These are phyloP conservation scores for Mormyrus iriodes DNA, from an alignment of 2,113 vertebrate species.

Conservation along the genomic window DNA sequence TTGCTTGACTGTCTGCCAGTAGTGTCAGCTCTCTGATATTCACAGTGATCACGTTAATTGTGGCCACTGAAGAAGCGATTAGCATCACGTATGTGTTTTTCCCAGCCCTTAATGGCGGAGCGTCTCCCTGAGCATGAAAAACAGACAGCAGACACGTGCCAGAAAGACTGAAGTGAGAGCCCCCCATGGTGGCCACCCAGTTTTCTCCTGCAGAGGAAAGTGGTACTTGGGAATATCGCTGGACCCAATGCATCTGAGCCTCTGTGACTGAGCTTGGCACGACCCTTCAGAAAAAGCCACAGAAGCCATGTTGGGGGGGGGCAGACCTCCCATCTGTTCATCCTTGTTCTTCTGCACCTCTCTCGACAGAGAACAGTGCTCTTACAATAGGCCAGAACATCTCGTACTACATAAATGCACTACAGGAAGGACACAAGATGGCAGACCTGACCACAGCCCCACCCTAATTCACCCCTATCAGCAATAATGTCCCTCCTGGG, in stretches of 20 bases:
- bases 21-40: neutral
- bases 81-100: neutral
- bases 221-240: neutral
- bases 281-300: neutral
- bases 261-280: neutral
- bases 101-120: neutral
- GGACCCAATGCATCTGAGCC: neutral
- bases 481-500: neutral
- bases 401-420: neutral
- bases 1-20: neutral
- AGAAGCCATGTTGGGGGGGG: neutral
- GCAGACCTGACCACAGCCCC: neutral
- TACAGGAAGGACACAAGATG: neutral
- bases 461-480: neutral
- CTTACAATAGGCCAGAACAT: neutral
- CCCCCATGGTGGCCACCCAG: neutral
- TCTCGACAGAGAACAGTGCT: neutral
- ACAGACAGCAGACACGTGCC: neutral
- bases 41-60: neutral
- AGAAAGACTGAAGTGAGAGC: neutral
- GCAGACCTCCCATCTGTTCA: neutral
- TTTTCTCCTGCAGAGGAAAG: neutral
- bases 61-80: neutral
- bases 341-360: neutral
- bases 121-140: neutral